These are phyloP conservation scores for Drosophila pruinosa DNA, from an alignment of 1,140 invertebrate genomes.

Conservation along the genomic window DNA sequence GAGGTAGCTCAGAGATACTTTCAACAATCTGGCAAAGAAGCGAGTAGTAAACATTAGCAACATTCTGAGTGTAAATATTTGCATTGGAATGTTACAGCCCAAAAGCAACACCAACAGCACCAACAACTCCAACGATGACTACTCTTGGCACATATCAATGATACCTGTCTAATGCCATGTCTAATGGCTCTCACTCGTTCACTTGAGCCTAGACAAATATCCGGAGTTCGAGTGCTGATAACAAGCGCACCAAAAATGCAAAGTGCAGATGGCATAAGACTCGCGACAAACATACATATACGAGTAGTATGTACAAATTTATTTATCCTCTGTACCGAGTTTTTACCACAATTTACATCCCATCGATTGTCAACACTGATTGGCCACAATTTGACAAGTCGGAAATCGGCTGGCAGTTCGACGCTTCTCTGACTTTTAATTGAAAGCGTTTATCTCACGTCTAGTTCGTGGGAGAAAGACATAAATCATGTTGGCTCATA, in stretches of 20 bases:
- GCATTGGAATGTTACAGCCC: slow-evolving; percentile 59
- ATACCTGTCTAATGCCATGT: slow-evolving; percentile 14
- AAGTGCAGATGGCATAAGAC: not conserved
- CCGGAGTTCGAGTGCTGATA: slow-evolving; percentile 32
- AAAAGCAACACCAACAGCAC: slow-evolving; percentile 19
- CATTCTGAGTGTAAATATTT: slow-evolving; percentile 69
- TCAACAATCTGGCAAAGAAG: slow-evolving; percentile 43
- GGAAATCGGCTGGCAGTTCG: slow-evolving; percentile 27
- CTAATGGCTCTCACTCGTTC: slow-evolving; percentile 21
- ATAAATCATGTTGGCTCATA: slow-evolving; percentile 74
- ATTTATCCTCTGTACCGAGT: too few relatives aligned
- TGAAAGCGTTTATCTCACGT: slow-evolving; percentile 74
- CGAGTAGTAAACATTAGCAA: slow-evolving; percentile 53
- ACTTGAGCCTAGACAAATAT: slow-evolving; percentile 33
- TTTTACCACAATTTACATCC: not conserved
- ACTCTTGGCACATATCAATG: slow-evolving; percentile 46
- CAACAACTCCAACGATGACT: slow-evolving; percentile 4
- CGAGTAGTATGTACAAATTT: too few relatives aligned
- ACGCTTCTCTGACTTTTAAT: slow-evolving; percentile 60
- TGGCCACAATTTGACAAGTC: slow-evolving; percentile 62
- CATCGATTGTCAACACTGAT: slow-evolving; percentile 47
- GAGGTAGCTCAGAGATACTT: slow-evolving; percentile 62
- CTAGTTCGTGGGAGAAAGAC: slow-evolving; percentile 41
- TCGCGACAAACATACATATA: too few relatives aligned
- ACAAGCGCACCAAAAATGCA: slow-evolving; percentile 22